Conservation (phyloP, 2,888 invertebrate species). For the Hedya salicella region DNA sequence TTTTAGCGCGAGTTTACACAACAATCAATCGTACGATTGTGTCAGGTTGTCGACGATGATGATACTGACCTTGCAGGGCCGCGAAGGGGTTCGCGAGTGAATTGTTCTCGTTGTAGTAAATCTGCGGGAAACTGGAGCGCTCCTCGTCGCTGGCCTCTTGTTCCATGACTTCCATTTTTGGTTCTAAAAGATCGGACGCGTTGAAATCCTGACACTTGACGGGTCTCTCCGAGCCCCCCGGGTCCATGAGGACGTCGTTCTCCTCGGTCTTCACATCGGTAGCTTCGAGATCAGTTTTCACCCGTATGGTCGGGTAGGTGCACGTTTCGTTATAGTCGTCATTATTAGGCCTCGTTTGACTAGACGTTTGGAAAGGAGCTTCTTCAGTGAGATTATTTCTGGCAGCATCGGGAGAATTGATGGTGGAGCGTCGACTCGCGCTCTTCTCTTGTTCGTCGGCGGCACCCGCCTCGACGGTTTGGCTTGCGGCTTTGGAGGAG, state of each 20-base stretch:
- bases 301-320: conserved; percentile 80
- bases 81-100: conserved; percentile 81
- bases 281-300: conserved; percentile 84
- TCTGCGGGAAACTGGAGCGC: conserved; percentile 73
- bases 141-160: conserved; percentile 89
- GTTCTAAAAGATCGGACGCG: conserved; percentile 83
- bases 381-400: conserved; percentile 84
- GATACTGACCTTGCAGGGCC: conserved; percentile 70
- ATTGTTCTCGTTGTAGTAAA: conserved; percentile 77
- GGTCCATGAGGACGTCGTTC: conserved; percentile 78
- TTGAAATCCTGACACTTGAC: conserved; percentile 78
- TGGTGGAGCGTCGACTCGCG: conserved; percentile 76
- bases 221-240: conserved; percentile 73
- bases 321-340: conserved; percentile 82
- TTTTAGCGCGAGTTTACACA: not conserved
- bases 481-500: conserved; percentile 85
- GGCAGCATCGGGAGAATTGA: conserved; percentile 84
- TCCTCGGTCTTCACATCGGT: conserved; percentile 81
- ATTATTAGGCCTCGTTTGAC: conserved; percentile 85
- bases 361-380: conserved; percentile 83
- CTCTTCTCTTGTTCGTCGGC: conserved; percentile 78
- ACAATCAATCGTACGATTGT: not conserved
- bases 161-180: conserved; percentile 90
- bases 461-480: conserved; percentile 80
- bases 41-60: not conserved